Evolutionary conservation across 2,797 vertebrate species (phyloP), one percentile per base, ranked within the genome.

Genomic region (Gymnodraco acuticeps): DNA sequence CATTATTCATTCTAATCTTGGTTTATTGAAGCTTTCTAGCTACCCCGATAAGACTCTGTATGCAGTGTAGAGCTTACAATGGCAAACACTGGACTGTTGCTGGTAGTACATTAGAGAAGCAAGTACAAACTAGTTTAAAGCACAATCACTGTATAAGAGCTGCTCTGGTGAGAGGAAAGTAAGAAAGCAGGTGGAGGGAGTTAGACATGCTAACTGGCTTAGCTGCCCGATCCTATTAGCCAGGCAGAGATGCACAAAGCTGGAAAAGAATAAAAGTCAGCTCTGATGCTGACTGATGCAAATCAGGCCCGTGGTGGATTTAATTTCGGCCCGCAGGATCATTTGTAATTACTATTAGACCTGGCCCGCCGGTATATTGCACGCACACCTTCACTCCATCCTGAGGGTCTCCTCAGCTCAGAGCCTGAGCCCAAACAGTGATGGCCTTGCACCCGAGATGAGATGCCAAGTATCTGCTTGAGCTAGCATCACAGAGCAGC

Each of bases 1-100:
- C 74, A 91, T 91, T 90, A 92, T 90, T 92, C 9, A 91, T 80
- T 70, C 58, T 70, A 13, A 59, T 77, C 47, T 31, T 54, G 50
- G 20, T 59, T 3, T 69, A 27, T 62, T 73, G 61, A 81, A 66
- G n/a, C 50, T 38, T 38, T 38, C 33, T 9, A 38, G 33, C 33
- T 38, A 6, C 2, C 33, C 33, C 33, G 33, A 38, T 38, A 16
- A 47, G 46, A 23, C 17, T n/a, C 33, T 54, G 4, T 10, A 13
- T 10, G 15, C 15, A 47, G 14, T 38, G 4, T 33, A 16, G 8
- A 52, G 58, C 64, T 12, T 5, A 9, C 12, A 48, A 4, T 51
- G 45, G 20, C 10, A 47, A 75, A 47, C 33, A 47, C 11, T 31
- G 14, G 13, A 13, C 17, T 59, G 20, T 16, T 46, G 23, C 11